A percentile compares a stretch with the other conserved stretches of the same genome.
phyloP scores from a whole-genome alignment of 2,113 vertebrate genomes.

The Oenanthe melanoleuca region DNA sequence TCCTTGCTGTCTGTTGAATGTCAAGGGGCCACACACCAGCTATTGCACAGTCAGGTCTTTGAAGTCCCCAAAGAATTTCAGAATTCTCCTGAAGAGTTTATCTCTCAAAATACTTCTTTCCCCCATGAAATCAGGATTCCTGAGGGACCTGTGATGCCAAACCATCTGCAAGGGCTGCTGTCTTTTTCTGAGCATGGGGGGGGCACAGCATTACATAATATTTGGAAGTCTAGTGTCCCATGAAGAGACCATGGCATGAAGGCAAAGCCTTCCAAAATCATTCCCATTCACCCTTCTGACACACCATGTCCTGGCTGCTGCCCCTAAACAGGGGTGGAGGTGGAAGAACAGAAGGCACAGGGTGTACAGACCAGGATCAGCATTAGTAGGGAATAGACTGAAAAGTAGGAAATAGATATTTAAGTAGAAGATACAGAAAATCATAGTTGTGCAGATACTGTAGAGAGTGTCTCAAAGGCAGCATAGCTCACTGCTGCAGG shows the following conservation, averaged over 20 bases:
- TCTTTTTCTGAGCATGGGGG: background rate
- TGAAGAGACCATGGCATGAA: background rate
- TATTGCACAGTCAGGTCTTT: background rate
- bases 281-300: background rate
- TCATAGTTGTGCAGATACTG: background rate
- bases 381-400: rapidly evolving
- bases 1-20: background rate
- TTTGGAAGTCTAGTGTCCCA: background rate
- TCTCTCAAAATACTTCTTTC: background rate
- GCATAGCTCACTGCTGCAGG: background rate
- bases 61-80: conserved; percentile 22
- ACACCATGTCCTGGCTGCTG: background rate
- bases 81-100: background rate
- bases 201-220: background rate
- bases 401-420: background rate
- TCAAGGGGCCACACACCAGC: background rate
- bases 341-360: background rate
- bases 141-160: background rate
- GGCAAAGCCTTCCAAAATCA: background rate
- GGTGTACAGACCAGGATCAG: background rate
- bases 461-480: background rate
- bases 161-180: background rate
- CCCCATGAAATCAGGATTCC: background rate
- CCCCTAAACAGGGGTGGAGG: background rate
- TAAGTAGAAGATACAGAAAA: background rate